These are phyloP conservation scores for Aproaerema taeniolella DNA, from an alignment of 2,888 invertebrate genomes.

Conservation along the genomic window DNA sequence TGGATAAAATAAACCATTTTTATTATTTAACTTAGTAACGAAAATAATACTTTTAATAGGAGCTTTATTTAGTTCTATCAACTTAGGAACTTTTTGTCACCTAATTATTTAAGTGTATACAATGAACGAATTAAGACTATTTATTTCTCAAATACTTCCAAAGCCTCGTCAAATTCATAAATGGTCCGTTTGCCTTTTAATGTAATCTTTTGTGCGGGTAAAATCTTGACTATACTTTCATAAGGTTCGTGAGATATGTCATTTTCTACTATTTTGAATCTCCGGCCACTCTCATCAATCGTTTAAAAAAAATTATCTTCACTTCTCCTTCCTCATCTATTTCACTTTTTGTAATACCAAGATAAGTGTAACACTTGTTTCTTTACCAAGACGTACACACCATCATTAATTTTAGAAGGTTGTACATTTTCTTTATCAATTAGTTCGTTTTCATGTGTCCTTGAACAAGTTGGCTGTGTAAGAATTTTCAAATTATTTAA, in stretches of 20 bases:
- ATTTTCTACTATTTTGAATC: not conserved
- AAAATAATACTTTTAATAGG: no score
- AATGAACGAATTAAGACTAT: no score
- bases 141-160: slow-evolving; percentile 4
- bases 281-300: not conserved
- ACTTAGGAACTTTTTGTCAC: no score
- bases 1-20: no score
- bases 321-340: slow-evolving; percentile 4
- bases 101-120: no score
- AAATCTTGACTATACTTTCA: not conserved
- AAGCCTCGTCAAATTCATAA: not conserved
- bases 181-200: not conserved
- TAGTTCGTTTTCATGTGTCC: not conserved
- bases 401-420: not conserved
- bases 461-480: not conserved
- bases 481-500: not conserved
- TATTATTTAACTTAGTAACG: no score
- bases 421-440: not conserved
- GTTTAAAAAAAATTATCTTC: slow-evolving; percentile 1
- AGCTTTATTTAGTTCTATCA: no score
- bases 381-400: not conserved
- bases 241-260: not conserved
- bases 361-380: not conserved
- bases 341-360: not conserved
- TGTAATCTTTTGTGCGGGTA: not conserved